Evolutionary conservation across 2,797 vertebrate genomes (phyloP).

Genomic region (Lophotriccus pileatus): DNA sequence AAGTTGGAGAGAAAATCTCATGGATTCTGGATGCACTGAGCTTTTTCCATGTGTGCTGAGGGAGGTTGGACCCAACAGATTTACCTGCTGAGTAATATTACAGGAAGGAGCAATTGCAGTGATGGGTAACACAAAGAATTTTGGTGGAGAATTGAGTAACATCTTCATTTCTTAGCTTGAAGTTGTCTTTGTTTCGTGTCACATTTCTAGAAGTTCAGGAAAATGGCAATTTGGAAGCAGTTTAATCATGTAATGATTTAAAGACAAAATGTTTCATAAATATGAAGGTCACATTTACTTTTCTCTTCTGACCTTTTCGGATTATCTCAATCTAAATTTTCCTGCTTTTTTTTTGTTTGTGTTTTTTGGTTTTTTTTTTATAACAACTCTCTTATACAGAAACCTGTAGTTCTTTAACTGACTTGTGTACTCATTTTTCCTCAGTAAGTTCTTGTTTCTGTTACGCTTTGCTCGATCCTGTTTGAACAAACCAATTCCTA

Average conservation of each 20-base stretch:
- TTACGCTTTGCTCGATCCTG: background rate
- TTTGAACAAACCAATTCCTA: background rate
- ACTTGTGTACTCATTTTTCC: background rate
- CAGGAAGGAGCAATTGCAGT: background rate
- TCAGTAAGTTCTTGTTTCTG: background rate
- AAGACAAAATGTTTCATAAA: background rate
- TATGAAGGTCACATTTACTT: background rate
- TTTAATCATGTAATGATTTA: accelerated
- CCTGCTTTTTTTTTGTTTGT: background rate
- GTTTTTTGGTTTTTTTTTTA: too few relatives aligned
- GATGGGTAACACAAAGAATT: background rate
- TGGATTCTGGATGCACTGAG: background rate
- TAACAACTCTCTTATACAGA: background rate
- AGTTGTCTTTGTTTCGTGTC: background rate
- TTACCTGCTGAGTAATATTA: background rate
- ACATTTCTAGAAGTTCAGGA: background rate
- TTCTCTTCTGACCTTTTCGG: background rate
- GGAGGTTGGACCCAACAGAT: background rate
- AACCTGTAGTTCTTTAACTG: background rate
- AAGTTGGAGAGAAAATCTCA: background rate
- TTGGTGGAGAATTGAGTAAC: background rate
- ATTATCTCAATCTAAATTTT: background rate
- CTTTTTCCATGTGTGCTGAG: background rate
- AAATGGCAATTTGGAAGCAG: background rate
- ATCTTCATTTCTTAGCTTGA: background rate